Conservation (phyloP, 2,888 invertebrate species). For the Horisme vitalbata region DNA sequence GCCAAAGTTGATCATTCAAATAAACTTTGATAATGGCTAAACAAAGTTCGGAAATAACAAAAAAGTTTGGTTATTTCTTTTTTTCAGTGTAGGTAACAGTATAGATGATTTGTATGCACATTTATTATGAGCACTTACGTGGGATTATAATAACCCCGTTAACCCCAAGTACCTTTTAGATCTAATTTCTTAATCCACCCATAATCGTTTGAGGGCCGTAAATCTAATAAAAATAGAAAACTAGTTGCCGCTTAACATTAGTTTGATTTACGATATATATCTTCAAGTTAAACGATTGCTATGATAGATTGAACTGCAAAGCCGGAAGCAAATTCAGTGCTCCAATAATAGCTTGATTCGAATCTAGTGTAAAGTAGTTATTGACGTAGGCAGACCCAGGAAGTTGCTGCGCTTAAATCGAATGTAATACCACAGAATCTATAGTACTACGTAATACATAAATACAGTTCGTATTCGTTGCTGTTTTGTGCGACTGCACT, state of each 20-base stretch:
- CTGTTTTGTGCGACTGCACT: conserved; percentile 12
- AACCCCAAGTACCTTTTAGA: neutral
- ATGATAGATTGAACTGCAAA: conserved; percentile 27
- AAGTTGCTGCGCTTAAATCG: conserved; percentile 37
- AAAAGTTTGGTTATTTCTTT: no score
- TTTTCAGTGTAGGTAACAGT: no score
- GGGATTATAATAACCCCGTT: neutral
- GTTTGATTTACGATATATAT: conserved; percentile 14
- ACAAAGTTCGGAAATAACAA: no score
- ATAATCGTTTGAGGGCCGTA: conserved; percentile 3
- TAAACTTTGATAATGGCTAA: no score
- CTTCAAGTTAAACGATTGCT: conserved; percentile 20
- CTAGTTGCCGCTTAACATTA: conserved; percentile 20
- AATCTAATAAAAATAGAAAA: conserved; percentile 29
- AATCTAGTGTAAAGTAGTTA: conserved; percentile 48
- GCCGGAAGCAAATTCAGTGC: conserved; percentile 42
- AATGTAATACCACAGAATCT: no score
- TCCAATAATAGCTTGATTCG: conserved; percentile 37
- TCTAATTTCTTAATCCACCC: conserved; percentile 9
- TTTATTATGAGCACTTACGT: no score
- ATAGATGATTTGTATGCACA: no score
- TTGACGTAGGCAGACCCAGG: conserved; percentile 46
- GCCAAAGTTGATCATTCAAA: no score
- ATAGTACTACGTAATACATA: no score
- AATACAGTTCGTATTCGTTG: no score